A percentile compares a stretch with the other conserved stretches of the same genome.
phyloP scores from a whole-genome alignment of 2,888 invertebrate species.

The Terebella lapidaria region DNA sequence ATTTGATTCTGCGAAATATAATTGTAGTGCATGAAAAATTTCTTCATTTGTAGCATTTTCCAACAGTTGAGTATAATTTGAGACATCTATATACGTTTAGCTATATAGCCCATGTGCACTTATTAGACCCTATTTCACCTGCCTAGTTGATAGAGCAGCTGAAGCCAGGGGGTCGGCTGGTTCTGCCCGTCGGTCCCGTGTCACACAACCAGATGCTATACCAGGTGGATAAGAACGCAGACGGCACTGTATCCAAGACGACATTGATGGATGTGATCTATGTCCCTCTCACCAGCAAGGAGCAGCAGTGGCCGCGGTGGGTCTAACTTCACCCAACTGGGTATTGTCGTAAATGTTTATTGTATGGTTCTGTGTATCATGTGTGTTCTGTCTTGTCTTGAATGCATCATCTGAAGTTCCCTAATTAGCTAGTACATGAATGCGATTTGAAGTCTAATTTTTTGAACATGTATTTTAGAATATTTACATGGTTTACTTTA shows the following conservation, averaged over 20 bases:
- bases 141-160: conserved; percentile 80
- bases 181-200: conserved; percentile 73
- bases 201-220: conserved; percentile 73
- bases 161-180: conserved; percentile 85
- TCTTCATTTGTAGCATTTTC: no score
- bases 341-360: no score
- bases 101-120: no score
- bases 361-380: no score
- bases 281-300: conserved; percentile 88
- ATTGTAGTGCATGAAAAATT: not conserved
- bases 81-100: not conserved
- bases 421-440: no score
- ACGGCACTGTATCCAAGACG: conserved; percentile 71
- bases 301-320: conserved; percentile 62
- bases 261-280: conserved; percentile 92
- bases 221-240: conserved; percentile 80
- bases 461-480: no score
- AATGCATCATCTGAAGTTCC: no score
- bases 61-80: not conserved
- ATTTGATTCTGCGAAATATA: not conserved
- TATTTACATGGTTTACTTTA: no score
- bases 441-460: no score
- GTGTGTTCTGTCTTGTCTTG: no score
- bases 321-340: no score
- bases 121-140: no score